phyloP scores from a whole-genome alignment of 2,797 vertebrate genomes.

The Periparus ater region DNA sequence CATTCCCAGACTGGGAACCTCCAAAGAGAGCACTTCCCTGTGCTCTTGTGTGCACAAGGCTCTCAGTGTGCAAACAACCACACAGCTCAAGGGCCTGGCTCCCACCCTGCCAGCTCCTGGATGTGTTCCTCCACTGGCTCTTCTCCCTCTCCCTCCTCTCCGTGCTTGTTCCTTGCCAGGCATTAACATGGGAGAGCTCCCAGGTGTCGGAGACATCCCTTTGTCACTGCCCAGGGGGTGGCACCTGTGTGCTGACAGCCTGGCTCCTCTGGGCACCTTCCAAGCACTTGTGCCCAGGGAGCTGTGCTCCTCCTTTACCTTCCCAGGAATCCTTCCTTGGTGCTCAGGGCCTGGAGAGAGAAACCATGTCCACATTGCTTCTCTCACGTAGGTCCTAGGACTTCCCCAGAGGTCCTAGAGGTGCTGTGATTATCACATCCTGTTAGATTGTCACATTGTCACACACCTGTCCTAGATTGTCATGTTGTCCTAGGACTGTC shows the following conservation, averaged over 20 bases:
- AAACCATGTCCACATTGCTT: fast-evolving
- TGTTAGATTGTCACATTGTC: background rate
- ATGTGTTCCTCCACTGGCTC: background rate
- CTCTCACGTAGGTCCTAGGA: fast-evolving
- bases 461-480: background rate
- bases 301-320: fast-evolving
- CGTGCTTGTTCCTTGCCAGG: background rate
- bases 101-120: background rate
- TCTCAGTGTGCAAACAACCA: background rate
- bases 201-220: background rate
- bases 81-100: background rate
- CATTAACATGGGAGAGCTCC: background rate
- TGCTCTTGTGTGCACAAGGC: fast-evolving
- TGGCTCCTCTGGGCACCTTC: background rate
- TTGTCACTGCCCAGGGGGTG: background rate
- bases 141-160: background rate
- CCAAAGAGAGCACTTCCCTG: background rate
- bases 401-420: fast-evolving
- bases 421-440: background rate
- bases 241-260: background rate
- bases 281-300: background rate
- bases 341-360: background rate
- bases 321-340: background rate
- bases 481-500: background rate
- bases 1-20: background rate